Evolutionary conservation across 1,140 invertebrate genomes (phyloP).

Genomic region (Portunus trituberculatus): DNA sequence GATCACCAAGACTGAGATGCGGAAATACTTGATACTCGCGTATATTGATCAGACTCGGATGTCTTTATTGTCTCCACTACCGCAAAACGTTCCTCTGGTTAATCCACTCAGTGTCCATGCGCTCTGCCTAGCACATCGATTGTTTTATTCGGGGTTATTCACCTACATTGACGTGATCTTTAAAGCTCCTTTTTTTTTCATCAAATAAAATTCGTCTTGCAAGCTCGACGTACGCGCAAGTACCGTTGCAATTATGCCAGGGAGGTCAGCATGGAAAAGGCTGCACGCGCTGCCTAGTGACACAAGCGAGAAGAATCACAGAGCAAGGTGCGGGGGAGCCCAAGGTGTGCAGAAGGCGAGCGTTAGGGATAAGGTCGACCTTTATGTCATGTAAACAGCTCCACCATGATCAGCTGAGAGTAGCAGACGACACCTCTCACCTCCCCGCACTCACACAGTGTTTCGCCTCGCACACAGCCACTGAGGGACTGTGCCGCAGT

Average conservation of each 20-base stretch:
- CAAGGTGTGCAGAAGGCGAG: neutral
- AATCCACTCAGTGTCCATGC: neutral
- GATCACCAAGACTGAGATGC: neutral
- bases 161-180: neutral
- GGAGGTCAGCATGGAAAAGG: neutral
- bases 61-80: neutral
- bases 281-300: neutral
- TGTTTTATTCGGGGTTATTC: neutral
- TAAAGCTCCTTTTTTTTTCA: neutral
- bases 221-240: slow-evolving; percentile 4
- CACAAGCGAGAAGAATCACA: neutral
- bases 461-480: neutral
- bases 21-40: slow-evolving; percentile 10
- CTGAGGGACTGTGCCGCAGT: neutral
- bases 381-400: neutral
- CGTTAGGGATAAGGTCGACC: neutral
- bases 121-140: neutral
- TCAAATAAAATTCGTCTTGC: slow-evolving; percentile 23
- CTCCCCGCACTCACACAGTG: neutral
- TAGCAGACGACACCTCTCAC: slow-evolving; percentile 7
- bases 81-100: neutral
- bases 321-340: neutral
- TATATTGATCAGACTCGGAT: neutral
- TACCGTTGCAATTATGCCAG: neutral
- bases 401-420: slow-evolving; percentile 18